These are phyloP conservation scores for Yponomeuta plumbellus DNA, from an alignment of 2,888 invertebrate species.

Conservation along the genomic window DNA sequence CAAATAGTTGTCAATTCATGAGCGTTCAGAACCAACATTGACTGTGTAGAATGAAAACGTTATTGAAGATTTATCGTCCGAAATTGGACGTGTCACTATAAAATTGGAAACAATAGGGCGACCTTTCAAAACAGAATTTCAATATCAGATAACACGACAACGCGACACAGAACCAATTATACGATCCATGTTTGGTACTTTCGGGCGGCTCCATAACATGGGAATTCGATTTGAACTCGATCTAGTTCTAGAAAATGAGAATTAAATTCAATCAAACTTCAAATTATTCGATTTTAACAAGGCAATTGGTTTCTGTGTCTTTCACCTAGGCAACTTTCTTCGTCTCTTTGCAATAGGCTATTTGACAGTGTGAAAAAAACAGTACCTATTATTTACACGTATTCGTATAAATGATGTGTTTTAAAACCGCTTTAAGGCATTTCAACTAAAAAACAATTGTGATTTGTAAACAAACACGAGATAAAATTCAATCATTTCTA, in stretches of 20 bases:
- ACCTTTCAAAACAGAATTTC: constrained; percentile 22
- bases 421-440: too few relatives aligned
- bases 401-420: too few relatives aligned
- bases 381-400: too few relatives aligned
- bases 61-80: constrained; percentile 6
- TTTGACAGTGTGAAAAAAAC: too few relatives aligned
- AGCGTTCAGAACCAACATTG: neutral
- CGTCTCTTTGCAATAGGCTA: too few relatives aligned
- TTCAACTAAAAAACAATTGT: too few relatives aligned
- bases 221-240: neutral
- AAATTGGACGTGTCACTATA: constrained; percentile 14
- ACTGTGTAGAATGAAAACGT: neutral
- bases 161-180: constrained; percentile 25
- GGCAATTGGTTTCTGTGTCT: too few relatives aligned
- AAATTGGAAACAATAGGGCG: constrained; percentile 22
- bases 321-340: too few relatives aligned
- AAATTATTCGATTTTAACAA: too few relatives aligned
- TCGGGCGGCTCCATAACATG: neutral
- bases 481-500: too few relatives aligned
- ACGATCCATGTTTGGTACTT: constrained; percentile 15
- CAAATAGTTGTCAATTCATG: neutral
- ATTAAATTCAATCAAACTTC: too few relatives aligned
- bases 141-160: constrained; percentile 23
- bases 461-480: too few relatives aligned
- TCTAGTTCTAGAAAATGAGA: neutral